Percentiles rank a stretch among this genome's conserved stretches.
Conservation (phyloP, 1,140 invertebrate species). For the Pantala flavescens region DNA sequence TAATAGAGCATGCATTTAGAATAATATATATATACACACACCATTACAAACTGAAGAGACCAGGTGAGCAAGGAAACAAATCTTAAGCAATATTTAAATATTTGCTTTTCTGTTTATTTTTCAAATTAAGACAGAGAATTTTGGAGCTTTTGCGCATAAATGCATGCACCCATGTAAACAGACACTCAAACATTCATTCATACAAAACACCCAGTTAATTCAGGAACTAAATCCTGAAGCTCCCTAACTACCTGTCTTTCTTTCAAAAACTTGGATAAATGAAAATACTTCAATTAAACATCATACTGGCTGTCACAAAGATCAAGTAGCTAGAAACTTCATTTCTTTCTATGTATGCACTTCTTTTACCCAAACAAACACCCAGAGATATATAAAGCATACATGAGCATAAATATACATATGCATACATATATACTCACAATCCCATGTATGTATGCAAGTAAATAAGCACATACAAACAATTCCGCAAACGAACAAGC, state of each 20-base stretch:
- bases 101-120: neutral
- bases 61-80: neutral
- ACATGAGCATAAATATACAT: neutral
- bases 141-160: neutral
- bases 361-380: neutral
- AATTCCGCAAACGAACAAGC: neutral
- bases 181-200: neutral
- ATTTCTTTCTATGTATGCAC: neutral
- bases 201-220: neutral
- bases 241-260: slow-evolving; percentile 1
- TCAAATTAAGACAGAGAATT: neutral
- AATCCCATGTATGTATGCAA: no score
- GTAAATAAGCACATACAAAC: neutral
- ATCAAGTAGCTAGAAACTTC: neutral
- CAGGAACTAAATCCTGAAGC: neutral
- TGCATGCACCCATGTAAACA: neutral
- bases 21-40: neutral
- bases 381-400: neutral
- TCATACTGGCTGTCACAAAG: neutral
- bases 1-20: neutral
- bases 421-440: neutral
- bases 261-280: neutral
- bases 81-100: neutral
- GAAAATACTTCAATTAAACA: neutral
- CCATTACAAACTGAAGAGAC: neutral